Evolutionary conservation across 2,888 invertebrate species (phyloP), one percentile per base, ranked within the genome.

Genomic region (Lordiphosa andalusiaca): DNA sequence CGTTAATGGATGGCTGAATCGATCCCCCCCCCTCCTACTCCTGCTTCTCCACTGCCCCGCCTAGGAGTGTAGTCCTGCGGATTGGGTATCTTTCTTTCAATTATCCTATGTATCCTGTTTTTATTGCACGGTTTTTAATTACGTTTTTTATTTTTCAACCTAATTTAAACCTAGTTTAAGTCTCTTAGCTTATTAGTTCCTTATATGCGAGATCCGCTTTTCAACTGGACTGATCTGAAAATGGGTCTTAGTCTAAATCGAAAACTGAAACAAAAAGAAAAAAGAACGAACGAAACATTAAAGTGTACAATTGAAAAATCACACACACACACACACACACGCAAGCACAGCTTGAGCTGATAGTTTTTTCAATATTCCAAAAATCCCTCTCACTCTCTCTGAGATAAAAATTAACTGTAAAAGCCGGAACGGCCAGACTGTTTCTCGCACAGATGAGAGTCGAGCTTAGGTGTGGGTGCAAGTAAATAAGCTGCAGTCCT

Each of bases 111-210:
- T 35, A 33, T 37, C 6, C 19, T 46, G 40, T 57, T 58, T 60
- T 47, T 19, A 23, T 5, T 40, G 41, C 49, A 52, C 47, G 58
- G 51, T 60, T 57, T 57, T 58, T 39, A 10, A 42, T 12, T 42
- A n/a, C 39, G 37, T 57, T 19, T 40, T 53, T 23, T 19, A 41
- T 16, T 51, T 42, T 42, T 42, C 30, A 56, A 41, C 4, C 13
- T 72, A 70, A 72, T 80, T 76, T 72, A 72, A 80, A 35, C 12
- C 6, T 76, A 78, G 76, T 60, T 68, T 71, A 76, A 74, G 74
- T 23, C 59, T 30, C 53, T 57, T 78, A 76, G 76, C 71, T 76
- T 62, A 78, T 74, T 73, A 72, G 73, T 73, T 72, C 74, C 71
- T 71, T 76, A 64, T 7, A 30, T 52, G 57, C 66, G 59, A 55